Evolutionary conservation across 2,888 invertebrate genomes (phyloP), one percentile per base, ranked within the genome.

Genomic region (Torymus aiolomorphi): DNA sequence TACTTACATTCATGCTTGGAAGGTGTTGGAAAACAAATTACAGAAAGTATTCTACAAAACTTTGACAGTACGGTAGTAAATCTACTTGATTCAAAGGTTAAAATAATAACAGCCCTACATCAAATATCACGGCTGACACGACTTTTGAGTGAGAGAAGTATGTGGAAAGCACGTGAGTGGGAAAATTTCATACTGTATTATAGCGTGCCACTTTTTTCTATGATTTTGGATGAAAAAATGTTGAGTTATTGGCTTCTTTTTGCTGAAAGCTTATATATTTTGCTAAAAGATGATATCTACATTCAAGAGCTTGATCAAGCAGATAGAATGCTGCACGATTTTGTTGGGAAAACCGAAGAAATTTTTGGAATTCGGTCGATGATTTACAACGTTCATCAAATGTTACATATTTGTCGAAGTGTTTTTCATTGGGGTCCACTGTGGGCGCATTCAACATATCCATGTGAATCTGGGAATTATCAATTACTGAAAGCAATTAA

Each of bases 171-270:
- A 13, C 11, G 56, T 16, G 70, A 69, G 54, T 67, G 61, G 70
- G 76, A 76, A 13, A 76, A 76, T 31, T 76, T 13, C 13, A 16
- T 59, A 8, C 12, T 70, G 2, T 76, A 62, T 56, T 76, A 69
- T 18, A 76, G 70, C 49, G 8, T 76, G 0, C 51, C 54, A 18
- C 13, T 76, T 18, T 42, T 76, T 42, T 5, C n/a, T 24, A 20
- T 24, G 2, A 13, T 67, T 12, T 20, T 76, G 2, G 56, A 14
- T 18, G 11, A 12, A 42, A 59, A 66, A 14, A 2, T 57, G 42
- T 16, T 75, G 51, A n/a, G 49, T 13, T 57, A 75, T 18, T 75
- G 74, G 74, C 10, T 16, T 11, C 13, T 74, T 12, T 66, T 65
- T 63, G 42, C 16, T 10, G 63, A 66, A 51, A 20, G 18, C 20